phyloP scores from a whole-genome alignment of 2,888 invertebrate genomes.

The Rotaria sp. region DNA sequence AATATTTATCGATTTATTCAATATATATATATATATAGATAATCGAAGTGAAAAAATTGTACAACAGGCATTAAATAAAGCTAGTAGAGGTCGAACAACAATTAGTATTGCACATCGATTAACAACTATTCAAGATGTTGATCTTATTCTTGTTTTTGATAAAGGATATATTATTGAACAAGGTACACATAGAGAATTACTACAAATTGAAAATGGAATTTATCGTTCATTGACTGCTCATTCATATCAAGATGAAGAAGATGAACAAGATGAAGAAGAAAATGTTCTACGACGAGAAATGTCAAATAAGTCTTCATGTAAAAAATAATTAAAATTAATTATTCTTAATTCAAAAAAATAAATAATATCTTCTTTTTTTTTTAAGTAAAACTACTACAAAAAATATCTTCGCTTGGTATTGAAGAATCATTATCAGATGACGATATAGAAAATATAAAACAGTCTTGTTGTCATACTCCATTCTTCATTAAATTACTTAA shows the following conservation, averaged over 20 bases:
- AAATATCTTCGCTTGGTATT: not conserved
- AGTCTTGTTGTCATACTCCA: not conserved
- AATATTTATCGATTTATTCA: no score
- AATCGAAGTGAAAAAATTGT: conserved; percentile 59
- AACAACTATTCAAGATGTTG: conserved; percentile 68
- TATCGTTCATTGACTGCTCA: conserved; percentile 38
- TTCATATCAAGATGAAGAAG: not conserved
- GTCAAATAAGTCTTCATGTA: not conserved
- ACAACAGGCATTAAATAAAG: conserved; percentile 41
- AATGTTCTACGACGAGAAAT: no score
- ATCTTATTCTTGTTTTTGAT: conserved; percentile 62
- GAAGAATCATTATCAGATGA: not conserved
- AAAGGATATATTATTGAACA: conserved; percentile 41
- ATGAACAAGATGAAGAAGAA: not conserved
- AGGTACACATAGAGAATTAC: conserved; percentile 38
- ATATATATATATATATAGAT: conserved; percentile 57
- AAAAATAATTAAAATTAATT: not conserved
- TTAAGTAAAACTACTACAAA: not conserved
- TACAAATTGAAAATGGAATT: conserved; percentile 30
- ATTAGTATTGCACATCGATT: conserved; percentile 57
- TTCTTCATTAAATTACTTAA: not conserved
- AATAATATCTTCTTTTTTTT: no score
- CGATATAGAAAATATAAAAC: not conserved
- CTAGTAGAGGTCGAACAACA: conserved; percentile 45
- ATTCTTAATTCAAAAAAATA: no score